These are phyloP conservation scores for Dendrocincla fuliginosa DNA, from an alignment of 2,797 vertebrate species.

Conservation along the genomic window DNA sequence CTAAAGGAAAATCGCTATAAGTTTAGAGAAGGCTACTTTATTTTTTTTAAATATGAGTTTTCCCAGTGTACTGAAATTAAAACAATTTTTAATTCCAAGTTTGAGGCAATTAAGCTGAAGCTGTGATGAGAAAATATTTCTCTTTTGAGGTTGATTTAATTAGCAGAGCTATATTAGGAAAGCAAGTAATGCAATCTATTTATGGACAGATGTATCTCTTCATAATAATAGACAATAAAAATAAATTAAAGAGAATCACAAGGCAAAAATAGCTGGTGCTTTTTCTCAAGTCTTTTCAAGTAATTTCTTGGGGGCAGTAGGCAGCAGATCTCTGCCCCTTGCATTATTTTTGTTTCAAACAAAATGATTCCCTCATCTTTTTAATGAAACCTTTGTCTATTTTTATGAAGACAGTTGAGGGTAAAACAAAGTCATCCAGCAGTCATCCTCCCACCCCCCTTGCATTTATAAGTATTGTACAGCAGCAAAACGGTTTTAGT, in stretches of 20 bases:
- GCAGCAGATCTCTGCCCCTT: not conserved
- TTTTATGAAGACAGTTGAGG: not conserved
- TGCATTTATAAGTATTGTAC: not conserved
- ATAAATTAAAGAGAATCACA: conserved; percentile 28
- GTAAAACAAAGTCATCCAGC: not conserved
- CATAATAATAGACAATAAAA: conserved; percentile 43
- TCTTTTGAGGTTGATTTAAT: conserved; percentile 68
- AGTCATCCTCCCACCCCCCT: not conserved
- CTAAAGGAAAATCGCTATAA: conserved; percentile 1
- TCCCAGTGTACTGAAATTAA: conserved; percentile 41
- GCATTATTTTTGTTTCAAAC: not conserved
- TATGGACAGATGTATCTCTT: not conserved
- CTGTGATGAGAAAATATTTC: conserved; percentile 64
- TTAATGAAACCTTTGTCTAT: not conserved
- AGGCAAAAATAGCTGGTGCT: conserved; percentile 14
- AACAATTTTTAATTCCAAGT: conserved; percentile 24
- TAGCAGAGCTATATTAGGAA: conserved; percentile 32
- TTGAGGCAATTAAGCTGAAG: conserved; percentile 32
- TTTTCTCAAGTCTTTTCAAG: not conserved
- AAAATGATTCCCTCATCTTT: not conserved
- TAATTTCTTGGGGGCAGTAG: not conserved
- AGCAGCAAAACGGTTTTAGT: not conserved
- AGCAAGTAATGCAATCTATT: conserved; percentile 28
- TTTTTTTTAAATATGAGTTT: conserved; percentile 47
- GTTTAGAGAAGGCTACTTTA: conserved; percentile 59